Evolutionary conservation across 1,140 invertebrate species (phyloP), one percentile per base, ranked within the genome.

Genomic region (Orchesella cincta): DNA sequence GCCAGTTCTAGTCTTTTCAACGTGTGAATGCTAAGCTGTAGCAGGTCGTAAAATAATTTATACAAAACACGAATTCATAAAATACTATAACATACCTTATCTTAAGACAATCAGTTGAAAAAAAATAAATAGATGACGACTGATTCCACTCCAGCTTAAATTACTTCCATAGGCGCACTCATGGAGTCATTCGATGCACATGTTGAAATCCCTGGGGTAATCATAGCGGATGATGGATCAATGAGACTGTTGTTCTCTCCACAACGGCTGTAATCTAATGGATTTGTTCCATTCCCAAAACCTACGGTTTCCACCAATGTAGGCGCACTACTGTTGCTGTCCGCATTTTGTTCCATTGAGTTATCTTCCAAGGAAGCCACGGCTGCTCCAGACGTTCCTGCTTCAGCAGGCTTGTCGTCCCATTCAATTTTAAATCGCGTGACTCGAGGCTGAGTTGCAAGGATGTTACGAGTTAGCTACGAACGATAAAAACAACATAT

Each of bases 391-490:
- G 31, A 36, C 14, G 74, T 76, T 29, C 29, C 31, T 18, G 74
- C 54, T 70, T 36, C 54, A 1, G 28, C 35, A 72, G 82, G 74
- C 70, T 81, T 79, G 64, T 97, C 95, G 82, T 96, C 95, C 97
- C 97, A 98, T 84, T 98, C 97, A 57, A 98, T 98, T 88, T 98
- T 98, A 85, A 98, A 97, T 81, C 95, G 89, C 16, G 97, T 99
- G 0, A 99, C 96, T 83, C 97, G 88, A 2, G 96, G 96, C 86
- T 96, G 93, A 67, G 94, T 94, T 0, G 94, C 95, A 39, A 98
- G 86, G 83, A 99, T 98, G 86, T 98, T 98, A 82, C 96, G 89
- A 39, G 92, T 91, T 8, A 98, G 86, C 89, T 90, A 84, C 39
- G 86, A 84, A 54, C 23, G 23, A 18, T 57, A 26, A 73, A 79